Conservation (phyloP, 2,888 invertebrate genomes). For the Petrolisthes cinctipes region DNA sequence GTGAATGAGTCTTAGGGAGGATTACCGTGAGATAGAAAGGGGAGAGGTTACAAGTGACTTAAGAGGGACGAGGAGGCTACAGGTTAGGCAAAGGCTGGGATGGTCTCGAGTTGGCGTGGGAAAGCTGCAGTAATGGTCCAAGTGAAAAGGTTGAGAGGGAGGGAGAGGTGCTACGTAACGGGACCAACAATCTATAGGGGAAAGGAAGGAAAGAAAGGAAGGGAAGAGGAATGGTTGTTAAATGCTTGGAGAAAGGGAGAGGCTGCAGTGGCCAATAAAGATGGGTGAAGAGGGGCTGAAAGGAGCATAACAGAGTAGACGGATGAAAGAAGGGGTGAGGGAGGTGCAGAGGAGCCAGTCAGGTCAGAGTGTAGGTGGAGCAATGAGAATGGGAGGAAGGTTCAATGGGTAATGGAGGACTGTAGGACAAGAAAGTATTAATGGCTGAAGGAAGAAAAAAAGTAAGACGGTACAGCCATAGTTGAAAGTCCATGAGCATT, state of each 20-base stretch:
- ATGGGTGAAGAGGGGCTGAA: neutral
- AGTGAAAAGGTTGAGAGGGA: neutral
- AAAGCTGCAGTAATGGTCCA: neutral
- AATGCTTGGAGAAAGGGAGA: neutral
- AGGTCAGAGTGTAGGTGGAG: neutral
- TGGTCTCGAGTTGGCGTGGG: neutral
- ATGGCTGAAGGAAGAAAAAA: neutral
- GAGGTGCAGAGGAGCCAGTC: neutral
- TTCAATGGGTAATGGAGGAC: neutral
- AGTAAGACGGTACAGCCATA: too few relatives aligned
- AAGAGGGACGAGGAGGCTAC: neutral
- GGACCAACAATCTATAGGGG: neutral
- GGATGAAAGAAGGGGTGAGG: neutral
- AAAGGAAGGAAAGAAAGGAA: neutral
- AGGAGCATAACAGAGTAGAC: neutral
- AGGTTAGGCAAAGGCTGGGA: neutral
- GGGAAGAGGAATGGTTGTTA: conserved; percentile 2
- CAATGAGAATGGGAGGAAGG: neutral
- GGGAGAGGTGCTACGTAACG: neutral
- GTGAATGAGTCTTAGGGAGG: neutral
- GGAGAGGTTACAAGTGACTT: neutral
- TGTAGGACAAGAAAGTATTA: neutral
- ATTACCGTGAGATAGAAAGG: neutral
- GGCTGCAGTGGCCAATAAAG: neutral
- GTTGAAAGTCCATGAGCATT: too few relatives aligned